phyloP scores from a whole-genome alignment of 2,113 vertebrate genomes.

The Oryzias melastigma region DNA sequence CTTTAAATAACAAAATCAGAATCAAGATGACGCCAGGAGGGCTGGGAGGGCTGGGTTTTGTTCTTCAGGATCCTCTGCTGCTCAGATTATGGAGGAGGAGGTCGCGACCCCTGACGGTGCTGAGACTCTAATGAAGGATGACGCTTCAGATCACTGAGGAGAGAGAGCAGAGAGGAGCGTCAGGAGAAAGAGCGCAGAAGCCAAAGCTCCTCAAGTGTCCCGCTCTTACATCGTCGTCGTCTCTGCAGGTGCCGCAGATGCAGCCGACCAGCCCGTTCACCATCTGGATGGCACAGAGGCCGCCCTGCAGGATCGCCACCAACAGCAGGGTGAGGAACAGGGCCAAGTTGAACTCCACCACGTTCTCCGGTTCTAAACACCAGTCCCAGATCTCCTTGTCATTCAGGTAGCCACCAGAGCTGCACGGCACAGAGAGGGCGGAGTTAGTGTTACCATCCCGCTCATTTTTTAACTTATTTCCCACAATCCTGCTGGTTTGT shows the following conservation, averaged over 20 bases:
- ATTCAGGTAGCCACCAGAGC: constrained; percentile 56
- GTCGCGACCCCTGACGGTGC: too few relatives aligned
- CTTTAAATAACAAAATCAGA: not conserved
- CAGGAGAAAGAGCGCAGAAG: not conserved
- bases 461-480: not conserved
- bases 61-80: too few relatives aligned
- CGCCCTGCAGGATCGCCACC: constrained; percentile 34
- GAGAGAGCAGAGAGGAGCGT: not conserved
- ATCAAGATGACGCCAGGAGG: too few relatives aligned
- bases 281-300: constrained; percentile 65
- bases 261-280: constrained; percentile 75
- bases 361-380: constrained; percentile 32
- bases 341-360: constrained; percentile 69
- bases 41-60: too few relatives aligned
- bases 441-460: not conserved
- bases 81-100: too few relatives aligned
- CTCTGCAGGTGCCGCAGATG: constrained; percentile 68
- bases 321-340: constrained; percentile 67
- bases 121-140: too few relatives aligned
- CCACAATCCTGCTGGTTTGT: not conserved
- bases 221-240: not conserved
- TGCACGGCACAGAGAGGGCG: constrained; percentile 12
- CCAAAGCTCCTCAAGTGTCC: not conserved
- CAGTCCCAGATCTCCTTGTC: constrained; percentile 20
- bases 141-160: not conserved